Conservation (phyloP, 1,140 invertebrate genomes). For the Drosophila parvula region DNA sequence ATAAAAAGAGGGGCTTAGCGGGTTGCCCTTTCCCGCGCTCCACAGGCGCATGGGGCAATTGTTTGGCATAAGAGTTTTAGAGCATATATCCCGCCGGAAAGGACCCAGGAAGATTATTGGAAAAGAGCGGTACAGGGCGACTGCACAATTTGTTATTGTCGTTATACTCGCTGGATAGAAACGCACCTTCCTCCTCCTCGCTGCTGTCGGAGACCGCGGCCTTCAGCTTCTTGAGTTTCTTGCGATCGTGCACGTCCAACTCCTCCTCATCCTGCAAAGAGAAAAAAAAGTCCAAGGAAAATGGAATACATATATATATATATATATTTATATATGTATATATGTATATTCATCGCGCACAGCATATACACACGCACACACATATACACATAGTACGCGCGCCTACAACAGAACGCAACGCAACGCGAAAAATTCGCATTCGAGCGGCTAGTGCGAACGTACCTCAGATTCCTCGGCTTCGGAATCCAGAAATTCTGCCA, state of each 20-base stretch:
- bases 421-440: conserved; percentile 36
- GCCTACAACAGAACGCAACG: conserved; percentile 34
- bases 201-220: conserved; percentile 87
- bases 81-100: background rate
- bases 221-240: conserved; percentile 87
- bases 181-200: conserved; percentile 86
- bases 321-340: conserved; percentile 7
- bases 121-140: background rate
- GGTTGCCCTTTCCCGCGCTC: conserved; percentile 2
- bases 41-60: background rate
- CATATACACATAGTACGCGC: conserved; percentile 21
- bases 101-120: background rate
- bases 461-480: conserved; percentile 93
- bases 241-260: conserved; percentile 86
- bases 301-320: conserved; percentile 29
- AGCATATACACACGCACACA: conserved; percentile 29
- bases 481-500: conserved; percentile 92
- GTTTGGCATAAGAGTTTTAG: background rate
- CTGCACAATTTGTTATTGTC: conserved; percentile 19
- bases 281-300: conserved; percentile 33
- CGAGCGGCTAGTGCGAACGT: background rate
- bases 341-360: conserved; percentile 2
- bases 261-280: conserved; percentile 87
- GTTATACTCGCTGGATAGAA: conserved; percentile 4
- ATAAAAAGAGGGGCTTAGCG: background rate